Evolutionary conservation across 2,888 invertebrate species (phyloP), one percentile per base, ranked within the genome.

Genomic region (Hipparchia sbordonii): DNA sequence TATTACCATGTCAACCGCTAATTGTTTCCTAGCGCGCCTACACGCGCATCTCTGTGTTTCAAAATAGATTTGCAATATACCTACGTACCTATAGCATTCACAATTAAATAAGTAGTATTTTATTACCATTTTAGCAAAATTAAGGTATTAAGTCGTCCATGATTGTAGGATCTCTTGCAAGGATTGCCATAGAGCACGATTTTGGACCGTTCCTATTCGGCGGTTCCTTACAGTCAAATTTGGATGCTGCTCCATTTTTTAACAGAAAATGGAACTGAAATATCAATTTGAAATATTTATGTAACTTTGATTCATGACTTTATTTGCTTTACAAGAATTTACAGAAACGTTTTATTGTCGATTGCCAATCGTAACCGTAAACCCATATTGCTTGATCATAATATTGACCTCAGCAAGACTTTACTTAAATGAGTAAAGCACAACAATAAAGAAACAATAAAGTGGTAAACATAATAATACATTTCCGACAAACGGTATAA

Each of bases 401-500:
- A n/a, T 51, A 59, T 46, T 59, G 57, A 33, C 59, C 12, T 12
- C 48, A 60, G 57, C 45, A 48, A 59, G 46, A 51, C 51, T 60
- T 54, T 59, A 46, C n/a, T 33, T 52, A 23, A 62, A 48, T 8
- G 13, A 13, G 6, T 52, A 65, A 10, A 4, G 3, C 13, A 33
- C 52, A 33, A 6, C 6, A 2, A 52, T 52, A 65, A 54, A 56
- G 33, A 12, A 33, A 69, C 66, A 48, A 59, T 68, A 61, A 72
- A 62, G 61, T 45, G 9, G 48, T 57, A 51, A 70, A 70, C 10
- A 67, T n/a, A 67, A 62, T 61, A 72, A 72, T 67, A 39, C 54
- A 70, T 54, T 73, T 73, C 73, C 73, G 67, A 23, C 23, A 57
- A 59, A 61, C 46, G 4, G 4, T 61, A 33, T 69, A 60, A 69